A percentile compares a stretch with the other conserved stretches of the same genome.
phyloP scores from a whole-genome alignment of 2,797 vertebrate species.

The Phoebastria nigripes region DNA sequence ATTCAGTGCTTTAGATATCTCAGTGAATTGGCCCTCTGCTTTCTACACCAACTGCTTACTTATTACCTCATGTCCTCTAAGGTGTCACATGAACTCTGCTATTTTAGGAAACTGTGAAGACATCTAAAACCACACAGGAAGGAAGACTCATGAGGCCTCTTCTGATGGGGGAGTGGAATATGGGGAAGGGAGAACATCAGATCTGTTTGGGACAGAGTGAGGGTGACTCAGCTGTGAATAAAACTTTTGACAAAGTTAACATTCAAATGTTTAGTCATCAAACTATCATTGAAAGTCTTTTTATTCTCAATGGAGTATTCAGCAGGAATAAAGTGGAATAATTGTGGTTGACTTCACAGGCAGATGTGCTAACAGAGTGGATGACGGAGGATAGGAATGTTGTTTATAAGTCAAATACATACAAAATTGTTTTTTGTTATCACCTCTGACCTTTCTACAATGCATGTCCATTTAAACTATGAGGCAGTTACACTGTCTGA shows the following conservation, averaged over 20 bases:
- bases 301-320: background rate
- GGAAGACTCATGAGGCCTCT: background rate
- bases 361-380: background rate
- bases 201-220: background rate
- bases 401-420: background rate
- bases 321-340: background rate
- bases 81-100: background rate
- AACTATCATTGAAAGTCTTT: background rate
- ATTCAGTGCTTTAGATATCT: background rate
- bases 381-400: background rate
- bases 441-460: background rate
- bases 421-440: background rate
- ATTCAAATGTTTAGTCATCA: background rate
- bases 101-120: background rate
- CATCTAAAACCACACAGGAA: background rate
- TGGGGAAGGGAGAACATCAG: background rate
- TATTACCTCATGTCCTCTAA: background rate
- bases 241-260: background rate
- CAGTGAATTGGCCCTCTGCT: background rate
- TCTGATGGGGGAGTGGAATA: background rate
- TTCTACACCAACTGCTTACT: background rate
- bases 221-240: background rate
- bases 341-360: background rate
- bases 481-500: background rate
- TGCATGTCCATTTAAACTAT: background rate